Base-by-base conservation (phyloP, 2,888 invertebrate species). In the Cylloceria caligata region DNA sequence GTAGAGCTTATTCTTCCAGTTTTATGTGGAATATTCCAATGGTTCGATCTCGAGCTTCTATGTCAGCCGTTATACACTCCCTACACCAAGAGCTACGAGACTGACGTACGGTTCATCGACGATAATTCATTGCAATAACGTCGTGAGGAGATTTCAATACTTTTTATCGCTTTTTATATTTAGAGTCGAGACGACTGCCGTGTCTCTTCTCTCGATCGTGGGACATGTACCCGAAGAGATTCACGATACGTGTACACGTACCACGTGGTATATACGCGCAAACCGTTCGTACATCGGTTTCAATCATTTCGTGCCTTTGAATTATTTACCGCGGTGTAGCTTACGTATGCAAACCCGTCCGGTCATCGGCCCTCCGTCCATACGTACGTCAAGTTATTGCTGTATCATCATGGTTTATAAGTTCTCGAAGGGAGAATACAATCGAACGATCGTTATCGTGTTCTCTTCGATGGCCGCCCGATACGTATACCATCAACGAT, bases 301-400 rank as follows among this genome's bases (percentile, higher is more conserved):
- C 69, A 74, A 80, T 80, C 36, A 80, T 80, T 74, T 69, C 69
- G 64, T 36, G 69, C 55, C 74, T 74, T 64, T 69, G 65, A 45
- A 80, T 80, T 80, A 75, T 75, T 80, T 67, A 75, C 65, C 65
- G 65, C 65, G 65, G 45, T 60, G 71, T 36, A 52, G 52, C 60
- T 62, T 19, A 36, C 55, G 30, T 62, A 36, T 39, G 21, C n/a
- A 24, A 39, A 57, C 9, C 39, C 69, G 80, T 81, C 72, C 80
- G 80, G 76, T 81, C 80, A 72, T 76, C 76, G 76, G 72, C 80
- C 76, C 72, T 27, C 49, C 7, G 27, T 68, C 69, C 71, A 42
- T 73, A 64, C 34, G 68, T 67, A 67, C 52, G 19, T 69, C 57
- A 19, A 30, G 39, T 57, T 36, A 16, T 42, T 36, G 36, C 69